phyloP scores from a whole-genome alignment of 2,888 invertebrate genomes.

The Hyles lineata region DNA sequence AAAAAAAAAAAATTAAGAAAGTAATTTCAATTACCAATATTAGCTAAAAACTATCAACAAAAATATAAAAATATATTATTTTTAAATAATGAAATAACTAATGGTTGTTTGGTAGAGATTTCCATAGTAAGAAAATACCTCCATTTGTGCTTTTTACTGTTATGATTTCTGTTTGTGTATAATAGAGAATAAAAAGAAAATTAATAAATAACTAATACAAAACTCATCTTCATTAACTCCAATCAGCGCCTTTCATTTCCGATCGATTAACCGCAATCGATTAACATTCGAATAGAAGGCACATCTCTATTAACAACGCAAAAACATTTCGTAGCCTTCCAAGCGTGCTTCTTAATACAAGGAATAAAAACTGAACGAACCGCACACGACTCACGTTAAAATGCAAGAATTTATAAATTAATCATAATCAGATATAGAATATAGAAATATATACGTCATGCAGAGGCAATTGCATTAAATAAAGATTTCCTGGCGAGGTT shows the following conservation, averaged over 20 bases:
- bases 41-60: too few species aligned
- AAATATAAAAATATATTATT: too few species aligned
- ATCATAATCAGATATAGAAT: constrained; percentile 33
- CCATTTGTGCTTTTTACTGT: too few species aligned
- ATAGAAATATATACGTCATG: neutral
- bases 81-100: too few species aligned
- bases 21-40: too few species aligned
- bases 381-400: constrained; percentile 31
- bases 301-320: constrained; percentile 26
- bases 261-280: constrained; percentile 14
- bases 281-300: neutral
- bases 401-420: constrained; percentile 39
- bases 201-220: too few species aligned
- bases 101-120: too few species aligned
- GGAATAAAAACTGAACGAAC: constrained; percentile 17
- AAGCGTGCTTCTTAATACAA: neutral
- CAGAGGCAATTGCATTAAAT: constrained; percentile 9
- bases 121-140: too few species aligned
- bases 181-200: too few species aligned
- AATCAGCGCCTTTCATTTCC: neutral
- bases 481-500: constrained; percentile 11
- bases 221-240: neutral
- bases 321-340: constrained; percentile 25
- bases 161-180: too few species aligned
- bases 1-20: too few species aligned